Conservation (phyloP, 2,113 vertebrate species). For the Chamaetylas fuelleborni region DNA sequence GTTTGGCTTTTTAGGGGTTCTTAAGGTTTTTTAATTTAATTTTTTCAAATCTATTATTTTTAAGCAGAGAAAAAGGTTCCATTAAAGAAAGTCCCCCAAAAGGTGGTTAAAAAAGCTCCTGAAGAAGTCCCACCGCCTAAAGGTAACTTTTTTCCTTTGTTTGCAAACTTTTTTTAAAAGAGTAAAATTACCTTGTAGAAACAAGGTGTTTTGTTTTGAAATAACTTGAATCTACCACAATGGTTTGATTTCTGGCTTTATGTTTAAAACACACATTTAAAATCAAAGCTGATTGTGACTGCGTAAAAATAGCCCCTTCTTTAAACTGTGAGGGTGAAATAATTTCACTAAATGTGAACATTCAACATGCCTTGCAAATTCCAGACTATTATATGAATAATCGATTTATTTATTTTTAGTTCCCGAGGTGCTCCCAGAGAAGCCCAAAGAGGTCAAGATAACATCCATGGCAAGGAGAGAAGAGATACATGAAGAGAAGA, state of each 20-base stretch:
- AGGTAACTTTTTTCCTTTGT: constrained; percentile 52
- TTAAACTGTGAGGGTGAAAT: not conserved
- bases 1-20: not conserved
- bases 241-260: not conserved
- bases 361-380: not conserved
- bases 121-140: constrained; percentile 66
- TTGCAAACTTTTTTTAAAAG: not conserved
- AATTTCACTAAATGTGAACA: not conserved
- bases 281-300: not conserved
- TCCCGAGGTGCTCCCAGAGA: constrained; percentile 70
- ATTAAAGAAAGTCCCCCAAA: constrained; percentile 74
- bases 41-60: not conserved
- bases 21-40: not conserved
- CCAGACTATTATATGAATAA: not conserved
- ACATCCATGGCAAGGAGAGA: constrained; percentile 72
- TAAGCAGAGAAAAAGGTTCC: constrained; percentile 67
- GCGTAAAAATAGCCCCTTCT: not conserved
- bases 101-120: constrained; percentile 65
- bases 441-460: constrained; percentile 78
- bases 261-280: not conserved
- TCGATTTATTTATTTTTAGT: constrained; percentile 57
- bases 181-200: not conserved
- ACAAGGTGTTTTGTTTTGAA: not conserved
- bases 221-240: not conserved
- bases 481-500: constrained; percentile 67